Base-by-base conservation (phyloP, 2,888 invertebrate genomes). In the Criorhina ranunculi region DNA sequence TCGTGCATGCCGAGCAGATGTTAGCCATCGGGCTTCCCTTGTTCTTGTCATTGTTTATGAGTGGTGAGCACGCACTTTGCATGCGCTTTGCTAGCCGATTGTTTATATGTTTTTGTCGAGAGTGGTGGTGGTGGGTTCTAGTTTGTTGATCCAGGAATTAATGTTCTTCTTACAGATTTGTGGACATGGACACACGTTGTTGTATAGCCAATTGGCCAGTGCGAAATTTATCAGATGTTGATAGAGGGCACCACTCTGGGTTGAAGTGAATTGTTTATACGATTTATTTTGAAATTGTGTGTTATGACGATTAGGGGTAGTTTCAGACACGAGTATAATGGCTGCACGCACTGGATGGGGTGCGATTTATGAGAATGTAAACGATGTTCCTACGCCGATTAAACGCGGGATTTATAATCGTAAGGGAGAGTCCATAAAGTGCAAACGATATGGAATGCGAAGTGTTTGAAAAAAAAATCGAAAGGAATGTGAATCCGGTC, bases 1-100 rank as follows among this genome's bases (percentile, higher is more conserved):
- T 57, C 66, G 53, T 75, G 76, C 76, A 76, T 76, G 76, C 49
- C 19, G 55, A 67, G 35, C 76, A 76, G 76, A 76, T 76, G 76
- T 76, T 73, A 24, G 17, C 40, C n/a, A 42, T 73, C 42, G 24
- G 29, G 5, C 19, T 55, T 4, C 53, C 17, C 9, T 44, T 8
- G 42, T 19, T 9, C 9, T 12, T 53, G 31, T 42, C 11, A 49
- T 66, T 72, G 64, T 79, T 79, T 79, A 66, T 59, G 24, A 40
- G 33, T 15, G 9, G 44, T 51, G 49, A 64, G 72, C 72, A 78
- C 57, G 62, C 70, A 78, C 60, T 76, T 60, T 49, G n/a, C 3
- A 15, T 62, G 40, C 59, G 19, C 44, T 42, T 12, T 33, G 31
- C 31, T 49, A 24, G 42, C 35, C 57, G 66, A 53, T 77, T 77